A percentile compares a stretch with the other conserved stretches of the same genome.
Conservation (phyloP, 2,113 vertebrate genomes). For the Phrynocephalus versicolor region DNA sequence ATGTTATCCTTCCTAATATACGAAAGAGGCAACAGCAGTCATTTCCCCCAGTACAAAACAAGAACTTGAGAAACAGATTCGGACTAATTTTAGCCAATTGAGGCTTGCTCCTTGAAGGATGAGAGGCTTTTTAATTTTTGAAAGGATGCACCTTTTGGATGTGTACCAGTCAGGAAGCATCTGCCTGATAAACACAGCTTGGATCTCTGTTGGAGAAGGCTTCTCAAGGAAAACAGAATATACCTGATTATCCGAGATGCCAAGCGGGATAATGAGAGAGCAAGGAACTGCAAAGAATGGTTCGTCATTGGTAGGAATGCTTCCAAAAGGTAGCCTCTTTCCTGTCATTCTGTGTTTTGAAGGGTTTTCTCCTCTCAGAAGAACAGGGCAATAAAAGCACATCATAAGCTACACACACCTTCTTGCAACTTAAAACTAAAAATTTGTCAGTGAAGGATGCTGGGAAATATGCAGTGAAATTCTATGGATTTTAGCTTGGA, state of each 20-base stretch:
- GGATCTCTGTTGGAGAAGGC: not conserved
- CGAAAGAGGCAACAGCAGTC: not conserved
- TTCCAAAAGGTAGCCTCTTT: not conserved
- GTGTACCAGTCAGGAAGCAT: conserved; percentile 7
- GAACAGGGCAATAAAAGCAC: not conserved
- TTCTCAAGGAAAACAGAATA: not conserved
- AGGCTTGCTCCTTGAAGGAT: not conserved
- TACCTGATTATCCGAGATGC: not conserved
- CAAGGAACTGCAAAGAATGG: not conserved
- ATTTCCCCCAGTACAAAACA: not conserved
- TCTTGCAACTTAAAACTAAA: not conserved
- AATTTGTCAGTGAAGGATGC: not conserved
- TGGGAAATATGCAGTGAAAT: not conserved
- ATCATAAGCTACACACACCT: not conserved
- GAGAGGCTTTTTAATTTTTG: not conserved
- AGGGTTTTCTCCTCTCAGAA: not conserved
- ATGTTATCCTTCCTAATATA: not conserved
- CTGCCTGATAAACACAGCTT: conserved; percentile 18
- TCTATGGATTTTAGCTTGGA: not conserved
- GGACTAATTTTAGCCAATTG: conserved; percentile 7
- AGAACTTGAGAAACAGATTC: not conserved
- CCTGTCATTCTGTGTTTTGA: not conserved
- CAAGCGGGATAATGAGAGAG: not conserved
- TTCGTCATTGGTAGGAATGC: not conserved
- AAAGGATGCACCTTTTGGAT: not conserved